A percentile compares a stretch with the other conserved stretches of the same genome.
phyloP scores from a whole-genome alignment of 2,888 invertebrate species.

The Aphodius sticticus region DNA sequence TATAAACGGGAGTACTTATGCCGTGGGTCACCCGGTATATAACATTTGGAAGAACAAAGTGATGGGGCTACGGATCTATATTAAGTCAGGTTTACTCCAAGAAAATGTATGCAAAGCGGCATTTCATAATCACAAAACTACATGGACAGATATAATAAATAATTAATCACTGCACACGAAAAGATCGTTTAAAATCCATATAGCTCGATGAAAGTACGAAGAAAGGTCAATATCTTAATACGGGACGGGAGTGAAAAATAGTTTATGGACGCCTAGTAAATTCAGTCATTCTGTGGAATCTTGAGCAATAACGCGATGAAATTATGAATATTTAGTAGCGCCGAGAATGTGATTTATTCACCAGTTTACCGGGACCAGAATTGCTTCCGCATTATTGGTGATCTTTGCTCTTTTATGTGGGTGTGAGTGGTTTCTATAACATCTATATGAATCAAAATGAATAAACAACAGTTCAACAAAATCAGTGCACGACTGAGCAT shows the following conservation, averaged over 20 bases:
- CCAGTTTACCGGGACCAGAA: background rate
- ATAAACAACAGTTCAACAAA: background rate
- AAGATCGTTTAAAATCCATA: background rate
- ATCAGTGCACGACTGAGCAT: too few species aligned
- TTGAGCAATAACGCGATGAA: background rate
- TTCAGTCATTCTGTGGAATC: background rate
- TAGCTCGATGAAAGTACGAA: background rate
- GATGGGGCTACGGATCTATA: slow-evolving; percentile 8
- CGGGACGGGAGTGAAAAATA: background rate
- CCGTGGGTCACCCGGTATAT: too few species aligned
- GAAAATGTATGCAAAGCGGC: too few species aligned
- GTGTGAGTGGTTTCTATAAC: background rate
- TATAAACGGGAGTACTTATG: too few species aligned
- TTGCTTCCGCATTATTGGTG: background rate
- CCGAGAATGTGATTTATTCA: background rate
- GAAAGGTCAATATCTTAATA: background rate
- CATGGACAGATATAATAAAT: too few species aligned
- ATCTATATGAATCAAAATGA: background rate
- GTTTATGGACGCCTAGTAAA: background rate
- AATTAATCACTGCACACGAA: background rate
- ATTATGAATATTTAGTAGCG: background rate
- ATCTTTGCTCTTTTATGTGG: background rate
- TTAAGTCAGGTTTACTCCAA: background rate
- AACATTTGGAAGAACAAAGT: too few species aligned
- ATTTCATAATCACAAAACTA: too few species aligned